These are phyloP conservation scores for Machimus atricapillus DNA, from an alignment of 2,888 invertebrate genomes.

Conservation along the genomic window DNA sequence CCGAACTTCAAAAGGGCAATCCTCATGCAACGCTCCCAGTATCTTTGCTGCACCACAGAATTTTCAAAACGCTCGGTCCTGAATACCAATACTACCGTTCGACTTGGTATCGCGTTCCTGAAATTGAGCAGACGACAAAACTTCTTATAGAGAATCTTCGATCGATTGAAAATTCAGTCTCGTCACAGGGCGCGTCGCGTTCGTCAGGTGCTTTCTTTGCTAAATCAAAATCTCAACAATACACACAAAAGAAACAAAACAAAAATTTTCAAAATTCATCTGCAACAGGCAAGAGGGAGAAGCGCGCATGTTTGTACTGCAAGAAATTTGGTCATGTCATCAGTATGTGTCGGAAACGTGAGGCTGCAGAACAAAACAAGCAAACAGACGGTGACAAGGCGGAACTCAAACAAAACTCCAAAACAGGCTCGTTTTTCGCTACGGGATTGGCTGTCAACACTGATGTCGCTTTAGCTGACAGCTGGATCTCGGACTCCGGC, in stretches of 20 bases:
- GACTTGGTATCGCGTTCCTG: conserved; percentile 16
- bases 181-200: background rate
- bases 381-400: background rate
- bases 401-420: background rate
- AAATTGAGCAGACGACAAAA: background rate
- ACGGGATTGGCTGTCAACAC: background rate
- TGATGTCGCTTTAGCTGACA: background rate
- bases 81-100: conserved; percentile 13
- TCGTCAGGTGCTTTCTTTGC: background rate
- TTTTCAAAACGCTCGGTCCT: conserved; percentile 5
- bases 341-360: background rate
- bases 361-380: background rate
- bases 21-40: background rate
- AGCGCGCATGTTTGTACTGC: conserved; percentile 5
- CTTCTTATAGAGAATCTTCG: background rate
- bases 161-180: conserved; percentile 7
- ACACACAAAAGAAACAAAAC: background rate
- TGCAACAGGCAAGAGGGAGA: background rate
- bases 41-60: background rate
- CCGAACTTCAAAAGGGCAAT: background rate
- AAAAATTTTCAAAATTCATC: background rate
- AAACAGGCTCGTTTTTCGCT: background rate
- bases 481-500: conserved; percentile 1
- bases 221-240: background rate
- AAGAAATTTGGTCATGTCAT: conserved; percentile 12